Percentiles rank a stretch among this genome's conserved stretches.
Conservation (phyloP, 2,888 invertebrate species). For the Sylvicola fuscatus region DNA sequence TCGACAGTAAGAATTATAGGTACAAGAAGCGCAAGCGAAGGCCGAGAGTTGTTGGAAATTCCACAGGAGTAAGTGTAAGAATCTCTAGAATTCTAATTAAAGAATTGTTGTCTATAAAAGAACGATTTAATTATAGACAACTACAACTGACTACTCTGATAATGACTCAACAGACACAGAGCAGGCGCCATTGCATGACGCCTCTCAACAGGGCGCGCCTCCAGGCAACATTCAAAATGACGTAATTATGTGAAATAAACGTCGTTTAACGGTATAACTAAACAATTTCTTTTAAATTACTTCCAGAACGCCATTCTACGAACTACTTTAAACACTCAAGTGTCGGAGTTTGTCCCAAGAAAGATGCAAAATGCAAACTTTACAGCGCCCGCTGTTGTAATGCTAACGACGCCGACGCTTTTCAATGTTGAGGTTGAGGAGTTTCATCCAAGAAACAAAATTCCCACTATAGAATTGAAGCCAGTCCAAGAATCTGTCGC, state of each 20-base stretch:
- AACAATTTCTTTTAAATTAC: too few relatives aligned
- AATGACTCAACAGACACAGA: slow-evolving; percentile 7
- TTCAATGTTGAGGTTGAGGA: slow-evolving; percentile 11
- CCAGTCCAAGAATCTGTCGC: too few relatives aligned
- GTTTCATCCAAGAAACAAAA: slow-evolving; percentile 8
- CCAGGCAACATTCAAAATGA: slow-evolving; percentile 3
- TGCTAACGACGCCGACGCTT: neutral
- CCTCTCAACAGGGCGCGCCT: too few relatives aligned
- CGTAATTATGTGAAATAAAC: slow-evolving; percentile 1
- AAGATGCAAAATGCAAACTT: neutral
- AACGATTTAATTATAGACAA: slow-evolving; percentile 4
- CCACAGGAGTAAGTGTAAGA: slow-evolving; percentile 7
- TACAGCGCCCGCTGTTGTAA: neutral
- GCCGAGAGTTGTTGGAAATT: slow-evolving; percentile 4
- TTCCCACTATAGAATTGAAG: too few relatives aligned
- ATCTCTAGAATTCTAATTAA: neutral
- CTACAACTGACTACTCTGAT: slow-evolving; percentile 8
- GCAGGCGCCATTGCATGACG: too few relatives aligned
- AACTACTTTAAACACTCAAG: slow-evolving; percentile 7
- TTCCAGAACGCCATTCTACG: slow-evolving; percentile 1
- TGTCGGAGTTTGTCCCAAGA: slow-evolving; percentile 8
- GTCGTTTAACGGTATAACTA: too few relatives aligned
- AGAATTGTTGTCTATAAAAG: too few relatives aligned
- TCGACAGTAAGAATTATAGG: slow-evolving; percentile 2
- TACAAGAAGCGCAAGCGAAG: slow-evolving; percentile 6